These are phyloP conservation scores for Limanda limanda DNA, from an alignment of 2,113 vertebrate genomes.

Conservation along the genomic window DNA sequence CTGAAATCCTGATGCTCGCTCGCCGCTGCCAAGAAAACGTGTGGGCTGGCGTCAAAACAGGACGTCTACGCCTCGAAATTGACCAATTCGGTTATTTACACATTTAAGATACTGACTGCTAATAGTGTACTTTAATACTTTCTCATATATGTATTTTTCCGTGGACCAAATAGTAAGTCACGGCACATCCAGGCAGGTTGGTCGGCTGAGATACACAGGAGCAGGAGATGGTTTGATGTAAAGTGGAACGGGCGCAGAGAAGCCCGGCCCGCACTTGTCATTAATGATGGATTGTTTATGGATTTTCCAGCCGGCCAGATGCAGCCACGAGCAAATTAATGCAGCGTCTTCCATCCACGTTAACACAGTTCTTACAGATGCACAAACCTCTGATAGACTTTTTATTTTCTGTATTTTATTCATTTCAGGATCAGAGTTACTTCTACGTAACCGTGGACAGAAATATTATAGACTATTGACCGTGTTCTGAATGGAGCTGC, in stretches of 20 bases:
- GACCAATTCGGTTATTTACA: background rate
- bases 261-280: constrained; percentile 14
- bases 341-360: background rate
- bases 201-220: background rate
- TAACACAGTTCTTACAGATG: background rate
- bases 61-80: constrained; percentile 9
- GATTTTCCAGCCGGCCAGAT: constrained; percentile 14
- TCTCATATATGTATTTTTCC: background rate
- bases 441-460: no score
- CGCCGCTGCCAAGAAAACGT: constrained; percentile 46
- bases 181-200: background rate
- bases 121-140: no score
- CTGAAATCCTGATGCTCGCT: constrained; percentile 26
- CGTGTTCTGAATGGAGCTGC: no score
- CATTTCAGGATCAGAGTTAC: no score
- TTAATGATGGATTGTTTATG: constrained; percentile 28
- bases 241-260: constrained; percentile 10
- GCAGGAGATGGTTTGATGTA: background rate
- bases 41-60: constrained; percentile 45
- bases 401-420: no score
- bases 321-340: background rate
- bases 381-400: background rate
- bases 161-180: background rate
- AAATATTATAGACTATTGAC: no score
- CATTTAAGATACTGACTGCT: background rate